A percentile compares a stretch with the other conserved stretches of the same genome.
These are phyloP conservation scores for Anolis apletophallus DNA, from an alignment of 2,797 vertebrate genomes.

Conservation along the genomic window DNA sequence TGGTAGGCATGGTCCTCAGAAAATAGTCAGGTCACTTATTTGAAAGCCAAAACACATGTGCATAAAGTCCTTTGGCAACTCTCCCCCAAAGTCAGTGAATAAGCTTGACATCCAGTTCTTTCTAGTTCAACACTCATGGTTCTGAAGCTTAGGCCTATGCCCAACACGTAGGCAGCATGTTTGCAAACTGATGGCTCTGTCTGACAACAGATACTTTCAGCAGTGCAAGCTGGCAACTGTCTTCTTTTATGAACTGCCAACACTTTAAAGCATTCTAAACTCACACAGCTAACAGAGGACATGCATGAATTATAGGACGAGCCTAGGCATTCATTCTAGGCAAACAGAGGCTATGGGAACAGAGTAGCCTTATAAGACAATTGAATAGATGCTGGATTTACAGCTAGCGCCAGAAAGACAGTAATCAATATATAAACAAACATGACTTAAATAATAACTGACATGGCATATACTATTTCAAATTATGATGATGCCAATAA, in stretches of 20 bases:
- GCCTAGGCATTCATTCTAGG: not conserved
- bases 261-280: not conserved
- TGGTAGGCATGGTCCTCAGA: no score
- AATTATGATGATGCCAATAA: no score
- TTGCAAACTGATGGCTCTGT: constrained; percentile 4
- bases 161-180: not conserved
- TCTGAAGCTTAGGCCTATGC: not conserved
- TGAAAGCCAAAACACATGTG: not conserved
- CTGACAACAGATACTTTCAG: not conserved
- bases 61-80: not conserved
- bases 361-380: not conserved
- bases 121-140: no score
- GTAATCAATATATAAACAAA: no score
- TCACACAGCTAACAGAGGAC: not conserved
- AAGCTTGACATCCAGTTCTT: not conserved
- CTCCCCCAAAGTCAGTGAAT: not conserved
- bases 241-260: constrained; percentile 2
- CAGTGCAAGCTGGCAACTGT: not conserved
- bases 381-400: not conserved
- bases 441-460: no score
- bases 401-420: no score
- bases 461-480: no score
- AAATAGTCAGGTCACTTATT: not conserved
- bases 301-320: not conserved
- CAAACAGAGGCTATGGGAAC: not conserved